Evolutionary conservation across 2,113 vertebrate genomes (phyloP).

Genomic region (Meleagris gallopavo): DNA sequence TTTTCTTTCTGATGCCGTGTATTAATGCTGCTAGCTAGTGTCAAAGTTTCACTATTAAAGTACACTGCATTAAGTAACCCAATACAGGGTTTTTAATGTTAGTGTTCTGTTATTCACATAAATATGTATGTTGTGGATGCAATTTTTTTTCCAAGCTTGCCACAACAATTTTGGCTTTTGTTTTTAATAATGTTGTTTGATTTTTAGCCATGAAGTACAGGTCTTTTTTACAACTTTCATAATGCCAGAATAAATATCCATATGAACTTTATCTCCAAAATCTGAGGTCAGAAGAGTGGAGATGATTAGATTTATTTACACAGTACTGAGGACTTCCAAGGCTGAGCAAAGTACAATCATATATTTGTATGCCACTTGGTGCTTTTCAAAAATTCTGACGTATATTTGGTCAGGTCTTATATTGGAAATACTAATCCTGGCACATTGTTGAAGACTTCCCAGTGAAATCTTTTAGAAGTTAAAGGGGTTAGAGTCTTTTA

Average conservation of each 20-base stretch:
- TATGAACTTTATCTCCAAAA: not conserved
- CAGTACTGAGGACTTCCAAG: not conserved
- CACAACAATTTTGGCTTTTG: not conserved
- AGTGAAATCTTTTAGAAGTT: not conserved
- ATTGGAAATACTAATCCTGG: not conserved
- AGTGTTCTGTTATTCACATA: not conserved
- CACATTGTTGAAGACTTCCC: not conserved
- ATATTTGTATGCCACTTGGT: not conserved
- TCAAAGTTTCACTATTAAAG: not conserved
- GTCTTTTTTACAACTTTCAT: not conserved
- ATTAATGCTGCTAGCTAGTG: not conserved
- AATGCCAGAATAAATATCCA: not conserved
- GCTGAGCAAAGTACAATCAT: not conserved
- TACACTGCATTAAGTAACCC: not conserved
- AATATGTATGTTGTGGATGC: not conserved
- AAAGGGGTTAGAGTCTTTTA: not conserved
- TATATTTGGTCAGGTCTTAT: not conserved
- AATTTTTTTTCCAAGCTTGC: not conserved
- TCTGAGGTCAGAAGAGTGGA: not conserved
- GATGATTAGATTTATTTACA: not conserved
- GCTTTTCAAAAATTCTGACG: not conserved
- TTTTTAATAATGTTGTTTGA: not conserved
- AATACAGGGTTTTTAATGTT: not conserved
- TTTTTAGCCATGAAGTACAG: not conserved
- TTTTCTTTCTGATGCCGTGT: not conserved